Evolutionary conservation across 2,113 vertebrate species (phyloP).

Genomic region (Platichthys stellatus): DNA sequence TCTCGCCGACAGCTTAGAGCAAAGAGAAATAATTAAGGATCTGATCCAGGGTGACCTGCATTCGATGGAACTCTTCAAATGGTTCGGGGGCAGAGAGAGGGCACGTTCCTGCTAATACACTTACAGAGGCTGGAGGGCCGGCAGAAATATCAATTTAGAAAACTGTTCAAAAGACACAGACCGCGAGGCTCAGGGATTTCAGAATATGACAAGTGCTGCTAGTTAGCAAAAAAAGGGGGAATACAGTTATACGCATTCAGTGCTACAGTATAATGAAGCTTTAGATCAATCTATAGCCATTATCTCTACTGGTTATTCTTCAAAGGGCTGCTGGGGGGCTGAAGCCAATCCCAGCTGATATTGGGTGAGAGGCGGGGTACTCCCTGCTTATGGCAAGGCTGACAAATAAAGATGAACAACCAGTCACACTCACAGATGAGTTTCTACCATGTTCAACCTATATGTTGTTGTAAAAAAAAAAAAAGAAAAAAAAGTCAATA

Average conservation of each 20-base stretch:
- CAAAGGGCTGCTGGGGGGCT: neutral
- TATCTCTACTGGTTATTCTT: neutral
- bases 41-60: slow-evolving; percentile 58
- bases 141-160: slow-evolving; percentile 21
- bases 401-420: neutral
- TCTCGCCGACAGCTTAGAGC: slow-evolving; percentile 40
- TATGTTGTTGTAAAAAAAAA: too few species aligned
- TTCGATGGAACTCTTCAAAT: slow-evolving; percentile 43
- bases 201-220: neutral
- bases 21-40: slow-evolving; percentile 61
- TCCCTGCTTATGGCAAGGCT: too few species aligned
- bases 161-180: slow-evolving; percentile 19
- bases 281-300: neutral
- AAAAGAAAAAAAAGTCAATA: neutral
- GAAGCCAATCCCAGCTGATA: too few species aligned
- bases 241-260: too few species aligned
- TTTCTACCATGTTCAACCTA: too few species aligned
- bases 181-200: neutral
- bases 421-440: neutral
- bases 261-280: too few species aligned
- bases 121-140: slow-evolving; percentile 19
- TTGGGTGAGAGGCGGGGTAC: too few species aligned
- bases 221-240: neutral
- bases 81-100: slow-evolving; percentile 40
- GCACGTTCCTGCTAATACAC: slow-evolving; percentile 28